These are phyloP conservation scores for Lethocerus indicus DNA, from an alignment of 1,140 invertebrate species.

Conservation along the genomic window DNA sequence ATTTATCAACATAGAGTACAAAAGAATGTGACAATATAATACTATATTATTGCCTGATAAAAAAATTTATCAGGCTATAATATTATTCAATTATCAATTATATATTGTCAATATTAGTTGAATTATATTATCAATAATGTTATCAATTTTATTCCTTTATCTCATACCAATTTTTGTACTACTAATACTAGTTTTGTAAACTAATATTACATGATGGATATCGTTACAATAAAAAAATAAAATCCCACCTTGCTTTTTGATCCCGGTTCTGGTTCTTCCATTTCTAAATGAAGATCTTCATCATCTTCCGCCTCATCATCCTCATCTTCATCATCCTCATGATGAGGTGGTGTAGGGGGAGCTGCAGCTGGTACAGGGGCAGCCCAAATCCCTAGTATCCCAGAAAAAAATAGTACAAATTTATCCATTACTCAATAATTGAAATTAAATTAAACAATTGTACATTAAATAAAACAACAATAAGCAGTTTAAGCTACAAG, in stretches of 20 bases:
- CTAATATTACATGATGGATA: background rate
- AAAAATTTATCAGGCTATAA: too few relatives aligned
- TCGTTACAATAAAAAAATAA: background rate
- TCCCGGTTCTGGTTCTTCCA: constrained; percentile 63
- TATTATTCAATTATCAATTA: too few relatives aligned
- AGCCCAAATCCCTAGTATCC: constrained; percentile 8
- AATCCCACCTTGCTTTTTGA: constrained; percentile 31
- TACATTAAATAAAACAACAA: too few relatives aligned
- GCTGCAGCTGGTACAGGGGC: constrained; percentile 1
- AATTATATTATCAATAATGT: too few relatives aligned
- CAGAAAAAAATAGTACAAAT: background rate
- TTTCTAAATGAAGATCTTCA: constrained; percentile 84
- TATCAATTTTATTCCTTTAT: background rate
- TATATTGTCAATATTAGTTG: too few relatives aligned
- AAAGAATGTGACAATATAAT: too few relatives aligned
- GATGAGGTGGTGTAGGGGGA: constrained; percentile 19
- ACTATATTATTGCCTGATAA: too few relatives aligned
- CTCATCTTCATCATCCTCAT: constrained; percentile 65
- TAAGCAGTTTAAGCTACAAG: too few relatives aligned
- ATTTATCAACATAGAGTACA: too few relatives aligned
- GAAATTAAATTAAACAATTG: too few relatives aligned
- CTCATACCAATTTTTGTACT: background rate
- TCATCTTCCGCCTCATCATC: constrained; percentile 71
- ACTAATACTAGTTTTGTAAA: background rate
- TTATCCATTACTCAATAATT: background rate